Evolutionary conservation across 2,888 invertebrate species (phyloP).

Genomic region (Timandra comae): DNA sequence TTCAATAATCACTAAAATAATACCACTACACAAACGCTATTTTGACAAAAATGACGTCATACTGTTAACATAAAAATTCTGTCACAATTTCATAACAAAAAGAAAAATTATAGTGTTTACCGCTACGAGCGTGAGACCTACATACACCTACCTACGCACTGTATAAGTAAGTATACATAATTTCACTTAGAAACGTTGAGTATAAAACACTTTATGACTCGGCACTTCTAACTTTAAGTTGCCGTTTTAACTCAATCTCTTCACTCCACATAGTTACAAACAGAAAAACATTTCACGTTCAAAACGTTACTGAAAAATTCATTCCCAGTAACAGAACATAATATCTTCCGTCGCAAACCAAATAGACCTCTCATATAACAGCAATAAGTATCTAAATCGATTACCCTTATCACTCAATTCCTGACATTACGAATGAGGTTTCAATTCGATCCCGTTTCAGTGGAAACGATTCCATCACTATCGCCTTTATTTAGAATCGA

Average conservation of each 20-base stretch:
- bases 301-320: constrained; percentile 47
- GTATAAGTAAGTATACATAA: too few relatives aligned
- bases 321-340: constrained; percentile 34
- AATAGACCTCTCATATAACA: constrained; percentile 29
- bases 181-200: too few relatives aligned
- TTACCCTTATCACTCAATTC: constrained; percentile 29
- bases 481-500: constrained; percentile 34
- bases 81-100: too few relatives aligned
- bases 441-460: constrained; percentile 52
- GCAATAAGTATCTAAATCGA: constrained; percentile 38
- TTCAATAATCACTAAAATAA: too few relatives aligned
- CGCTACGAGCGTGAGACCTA: too few relatives aligned
- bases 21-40: too few relatives aligned
- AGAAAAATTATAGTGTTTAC: too few relatives aligned
- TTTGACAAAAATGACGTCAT: too few relatives aligned
- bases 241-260: constrained; percentile 44
- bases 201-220: too few relatives aligned
- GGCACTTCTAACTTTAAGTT: constrained; percentile 37
- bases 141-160: too few relatives aligned
- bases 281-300: constrained; percentile 54
- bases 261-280: constrained; percentile 33
- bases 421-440: constrained; percentile 52
- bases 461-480: constrained; percentile 31
- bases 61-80: too few relatives aligned
- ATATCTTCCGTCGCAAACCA: constrained; percentile 24